A percentile compares a stretch with the other conserved stretches of the same genome.
phyloP scores from a whole-genome alignment of 2,888 invertebrate genomes.

The Epistrophe eligans region DNA sequence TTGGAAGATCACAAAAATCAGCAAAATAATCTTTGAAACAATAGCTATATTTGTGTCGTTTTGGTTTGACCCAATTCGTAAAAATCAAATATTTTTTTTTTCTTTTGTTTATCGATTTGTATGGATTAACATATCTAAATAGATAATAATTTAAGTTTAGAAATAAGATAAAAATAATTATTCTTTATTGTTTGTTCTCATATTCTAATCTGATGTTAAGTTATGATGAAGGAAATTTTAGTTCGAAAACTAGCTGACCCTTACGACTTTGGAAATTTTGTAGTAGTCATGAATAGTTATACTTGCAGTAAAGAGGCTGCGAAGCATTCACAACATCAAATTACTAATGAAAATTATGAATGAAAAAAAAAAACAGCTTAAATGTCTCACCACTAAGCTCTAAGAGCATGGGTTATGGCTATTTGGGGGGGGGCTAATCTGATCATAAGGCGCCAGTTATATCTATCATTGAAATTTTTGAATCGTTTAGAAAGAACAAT shows the following conservation, averaged over 20 bases:
- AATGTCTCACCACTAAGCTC: no score
- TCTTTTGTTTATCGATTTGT: neutral
- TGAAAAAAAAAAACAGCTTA: no score
- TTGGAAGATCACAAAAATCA: neutral
- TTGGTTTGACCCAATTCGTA: neutral
- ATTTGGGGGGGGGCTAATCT: no score
- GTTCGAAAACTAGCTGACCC: neutral
- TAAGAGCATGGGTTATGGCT: no score
- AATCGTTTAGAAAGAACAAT: no score
- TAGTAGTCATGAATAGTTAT: no score
- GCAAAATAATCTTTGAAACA: neutral
- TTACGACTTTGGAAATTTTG: neutral
- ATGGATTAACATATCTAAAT: neutral
- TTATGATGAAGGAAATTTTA: slow-evolving; percentile 2
- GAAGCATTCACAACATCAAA: no score
- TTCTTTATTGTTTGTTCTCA: neutral
- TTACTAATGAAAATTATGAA: no score
- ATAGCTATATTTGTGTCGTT: neutral
- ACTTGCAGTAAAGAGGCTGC: no score
- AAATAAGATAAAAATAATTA: neutral
- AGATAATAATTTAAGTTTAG: neutral
- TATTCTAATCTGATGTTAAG: neutral
- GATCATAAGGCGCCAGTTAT: no score
- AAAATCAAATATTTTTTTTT: neutral
- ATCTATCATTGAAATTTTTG: no score